Conservation (phyloP, 2,888 invertebrate species). For the Patella caerulea region DNA sequence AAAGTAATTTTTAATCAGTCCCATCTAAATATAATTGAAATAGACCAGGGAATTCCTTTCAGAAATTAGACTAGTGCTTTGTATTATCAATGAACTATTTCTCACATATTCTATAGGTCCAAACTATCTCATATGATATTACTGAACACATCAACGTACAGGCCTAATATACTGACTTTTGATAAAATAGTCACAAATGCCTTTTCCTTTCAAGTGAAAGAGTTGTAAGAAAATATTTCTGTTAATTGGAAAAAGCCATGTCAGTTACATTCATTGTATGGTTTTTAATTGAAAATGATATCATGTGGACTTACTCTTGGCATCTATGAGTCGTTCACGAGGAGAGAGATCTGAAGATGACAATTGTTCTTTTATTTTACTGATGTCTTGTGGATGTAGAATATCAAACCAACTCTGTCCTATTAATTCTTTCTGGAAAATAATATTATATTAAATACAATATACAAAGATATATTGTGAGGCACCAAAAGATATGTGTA, state of each 20-base stretch:
- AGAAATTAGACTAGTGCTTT: too few relatives aligned
- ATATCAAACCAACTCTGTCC: constrained; percentile 96
- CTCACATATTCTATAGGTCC: too few relatives aligned
- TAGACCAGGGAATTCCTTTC: too few relatives aligned
- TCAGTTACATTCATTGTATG: background rate
- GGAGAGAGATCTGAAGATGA: constrained; percentile 91
- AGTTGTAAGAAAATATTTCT: background rate
- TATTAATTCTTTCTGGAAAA: constrained; percentile 80
- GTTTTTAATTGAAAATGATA: background rate
- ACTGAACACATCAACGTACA: background rate
- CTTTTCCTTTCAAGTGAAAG: background rate
- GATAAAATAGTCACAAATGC: background rate
- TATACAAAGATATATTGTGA: background rate
- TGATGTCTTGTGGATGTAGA: constrained; percentile 93
- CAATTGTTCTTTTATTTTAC: constrained; percentile 94
- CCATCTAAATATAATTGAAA: too few relatives aligned
- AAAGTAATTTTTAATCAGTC: too few relatives aligned
- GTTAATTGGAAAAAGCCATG: too few relatives aligned
- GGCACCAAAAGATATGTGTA: background rate
- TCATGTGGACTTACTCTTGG: constrained; percentile 81
- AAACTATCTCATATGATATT: too few relatives aligned
- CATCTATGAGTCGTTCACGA: constrained; percentile 89
- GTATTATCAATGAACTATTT: too few relatives aligned
- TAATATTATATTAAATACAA: constrained; percentile 23
- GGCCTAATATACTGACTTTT: background rate